Conservation (phyloP, 1,140 invertebrate species). For the Himalopsyche phryganea region DNA sequence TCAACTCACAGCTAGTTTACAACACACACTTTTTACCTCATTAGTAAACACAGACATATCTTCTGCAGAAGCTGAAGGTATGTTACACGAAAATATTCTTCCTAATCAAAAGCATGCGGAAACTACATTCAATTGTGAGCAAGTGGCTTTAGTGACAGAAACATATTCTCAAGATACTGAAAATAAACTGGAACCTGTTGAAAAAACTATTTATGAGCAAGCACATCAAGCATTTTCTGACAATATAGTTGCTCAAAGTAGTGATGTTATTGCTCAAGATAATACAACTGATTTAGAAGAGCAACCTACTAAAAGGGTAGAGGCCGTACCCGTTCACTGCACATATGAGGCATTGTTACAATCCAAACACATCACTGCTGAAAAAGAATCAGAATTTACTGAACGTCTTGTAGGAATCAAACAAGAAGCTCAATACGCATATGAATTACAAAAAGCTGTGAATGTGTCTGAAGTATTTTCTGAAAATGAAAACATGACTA, state of each 20-base stretch:
- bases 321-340: constrained; percentile 14
- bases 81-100: constrained; percentile 41
- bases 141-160: constrained; percentile 55
- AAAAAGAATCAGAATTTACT: constrained; percentile 24
- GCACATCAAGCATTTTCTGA: constrained; percentile 39
- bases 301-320: constrained; percentile 3
- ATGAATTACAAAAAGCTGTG: constrained; percentile 25
- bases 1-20: constrained; percentile 29
- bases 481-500: constrained; percentile 18
- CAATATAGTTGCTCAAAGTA: constrained; percentile 25
- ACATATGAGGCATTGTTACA: constrained; percentile 20
- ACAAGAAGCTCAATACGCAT: constrained; percentile 16
- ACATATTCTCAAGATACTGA: constrained; percentile 22
- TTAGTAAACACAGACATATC: constrained; percentile 34
- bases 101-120: constrained; percentile 33
- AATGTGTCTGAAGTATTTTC: constrained; percentile 29
- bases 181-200: constrained; percentile 19
- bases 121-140: constrained; percentile 31
- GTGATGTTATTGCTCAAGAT: constrained; percentile 23
- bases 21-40: constrained; percentile 37
- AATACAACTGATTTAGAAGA: constrained; percentile 17
- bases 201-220: constrained; percentile 36
- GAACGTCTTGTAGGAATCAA: not conserved
- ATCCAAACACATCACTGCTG: constrained; percentile 16
- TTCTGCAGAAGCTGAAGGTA: constrained; percentile 52